Evolutionary conservation across 1,140 invertebrate species (phyloP).

Genomic region (Pollicipes pollicipes): DNA sequence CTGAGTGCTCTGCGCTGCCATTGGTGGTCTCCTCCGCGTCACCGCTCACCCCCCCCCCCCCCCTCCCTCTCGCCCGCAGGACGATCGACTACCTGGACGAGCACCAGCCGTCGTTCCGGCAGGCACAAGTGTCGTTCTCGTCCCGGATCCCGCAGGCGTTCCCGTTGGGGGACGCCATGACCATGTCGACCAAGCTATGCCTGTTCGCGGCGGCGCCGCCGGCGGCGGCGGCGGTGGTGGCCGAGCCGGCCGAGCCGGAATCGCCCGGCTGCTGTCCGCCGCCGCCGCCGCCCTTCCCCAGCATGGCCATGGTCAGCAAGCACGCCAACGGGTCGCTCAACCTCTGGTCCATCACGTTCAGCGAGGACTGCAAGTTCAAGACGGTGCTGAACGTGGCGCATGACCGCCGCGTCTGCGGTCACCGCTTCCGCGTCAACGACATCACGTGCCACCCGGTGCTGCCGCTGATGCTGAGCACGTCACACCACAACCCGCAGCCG

Average conservation of each 20-base stretch:
- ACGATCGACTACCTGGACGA: slow-evolving; percentile 95
- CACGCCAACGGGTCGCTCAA: slow-evolving; percentile 95
- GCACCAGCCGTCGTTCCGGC: slow-evolving; percentile 80
- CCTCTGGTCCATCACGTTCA: slow-evolving; percentile 92
- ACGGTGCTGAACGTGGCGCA: slow-evolving; percentile 90
- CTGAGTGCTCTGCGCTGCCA: too few species aligned
- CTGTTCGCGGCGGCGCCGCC: slow-evolving; percentile 43
- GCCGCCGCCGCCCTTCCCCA: slow-evolving; percentile 38
- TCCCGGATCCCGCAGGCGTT: slow-evolving; percentile 90
- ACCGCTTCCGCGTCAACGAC: slow-evolving; percentile 91
- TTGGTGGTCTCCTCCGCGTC: too few species aligned
- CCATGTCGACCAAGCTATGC: slow-evolving; percentile 84
- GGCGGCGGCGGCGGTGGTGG: too few species aligned
- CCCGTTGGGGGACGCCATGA: slow-evolving; percentile 91
- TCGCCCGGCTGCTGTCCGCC: too few species aligned
- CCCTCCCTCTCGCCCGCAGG: slow-evolving; percentile 28
- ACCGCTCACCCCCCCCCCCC: too few species aligned
- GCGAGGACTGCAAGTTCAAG: slow-evolving; percentile 87
- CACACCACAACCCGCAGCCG: slow-evolving; percentile 69
- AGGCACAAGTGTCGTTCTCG: slow-evolving; percentile 94
- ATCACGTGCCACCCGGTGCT: slow-evolving; percentile 90
- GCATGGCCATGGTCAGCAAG: slow-evolving; percentile 93
- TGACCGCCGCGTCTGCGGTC: slow-evolving; percentile 82
- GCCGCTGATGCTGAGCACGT: slow-evolving; percentile 48
- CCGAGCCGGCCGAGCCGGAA: background rate